Base-by-base conservation (phyloP, 2,888 invertebrate genomes). In the Athetis lepigone region DNA sequence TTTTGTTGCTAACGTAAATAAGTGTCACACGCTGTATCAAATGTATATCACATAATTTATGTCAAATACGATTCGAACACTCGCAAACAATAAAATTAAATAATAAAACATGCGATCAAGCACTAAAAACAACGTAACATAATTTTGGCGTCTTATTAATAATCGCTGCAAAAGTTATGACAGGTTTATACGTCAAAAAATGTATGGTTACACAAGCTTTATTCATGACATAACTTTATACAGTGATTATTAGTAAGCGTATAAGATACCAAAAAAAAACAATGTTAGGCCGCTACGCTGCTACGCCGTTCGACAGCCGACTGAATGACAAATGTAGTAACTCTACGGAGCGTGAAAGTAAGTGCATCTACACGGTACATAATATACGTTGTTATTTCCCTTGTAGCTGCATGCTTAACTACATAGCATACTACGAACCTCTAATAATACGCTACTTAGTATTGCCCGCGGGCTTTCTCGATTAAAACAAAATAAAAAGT, bases 401-500 rank as follows among this genome's bases (percentile, higher is more conserved):
- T 39, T 6, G 16, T 11, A 23, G 39, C 39, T 9, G 8, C 33
- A 51, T 47, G 37, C 18, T 37, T 40, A 45, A 13, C 2, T 33
- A 46, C 8, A 23, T 18, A 36, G 45, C 37, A 40, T 42, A 11
- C 18, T 52, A 52, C 18, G 50, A 43, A 42, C 40, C 16, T 55
- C 3, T 60, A 46, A 70, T 52, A 56, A 52, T 36, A 56, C 40
- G 11, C 39, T 47, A 54, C 25, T n/a, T 45, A 27, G 36, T 5
- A 19, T 8, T 27, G 55, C 71, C 49, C 16, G 37, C 40, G 54
- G 76, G 40, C 18, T 8, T 29, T 43, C 18, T 45, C 42, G 49
- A 25, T 58, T 54, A 29, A n/a, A 59, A 36, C 37, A 4, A 58
- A 47, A 67, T n/a, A 69, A 75, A 57, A 54, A 76, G 23, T 23